Evolutionary conservation across 2,113 vertebrate species (phyloP).

Genomic region (Crotalus horridus): DNA sequence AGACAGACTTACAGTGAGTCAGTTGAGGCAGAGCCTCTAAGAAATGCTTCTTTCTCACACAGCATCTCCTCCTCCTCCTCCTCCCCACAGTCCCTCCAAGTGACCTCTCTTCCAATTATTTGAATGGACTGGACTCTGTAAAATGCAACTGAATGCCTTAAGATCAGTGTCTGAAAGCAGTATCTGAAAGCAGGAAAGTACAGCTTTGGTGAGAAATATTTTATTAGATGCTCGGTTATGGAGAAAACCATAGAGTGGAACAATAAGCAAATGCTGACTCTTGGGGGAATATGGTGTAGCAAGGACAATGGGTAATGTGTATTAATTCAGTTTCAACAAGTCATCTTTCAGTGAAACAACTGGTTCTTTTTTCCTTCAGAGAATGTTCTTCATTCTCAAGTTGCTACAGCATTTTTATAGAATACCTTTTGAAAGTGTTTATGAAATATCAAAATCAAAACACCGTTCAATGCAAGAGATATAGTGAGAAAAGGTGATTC

Average conservation of each 20-base stretch:
- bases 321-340: not conserved
- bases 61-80: not conserved
- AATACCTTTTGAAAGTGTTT: not conserved
- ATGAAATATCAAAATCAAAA: not conserved
- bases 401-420: not conserved
- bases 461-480: not conserved
- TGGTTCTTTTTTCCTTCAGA: not conserved
- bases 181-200: not conserved
- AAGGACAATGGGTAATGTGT: not conserved
- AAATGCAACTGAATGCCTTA: not conserved
- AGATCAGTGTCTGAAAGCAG: not conserved
- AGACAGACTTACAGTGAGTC: not conserved
- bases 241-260: not conserved
- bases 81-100: not conserved
- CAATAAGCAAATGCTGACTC: not conserved
- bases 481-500: not conserved
- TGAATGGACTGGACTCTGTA: not conserved
- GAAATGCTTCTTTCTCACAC: not conserved
- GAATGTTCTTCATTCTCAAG: not conserved
- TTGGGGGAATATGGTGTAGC: not conserved
- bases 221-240: not conserved
- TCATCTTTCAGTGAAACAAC: not conserved
- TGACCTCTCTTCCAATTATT: not conserved
- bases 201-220: not conserved
- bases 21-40: not conserved